Evolutionary conservation across 2,113 vertebrate species (phyloP), one percentile per base, ranked within the genome.

Genomic region (Pseudopodoces humilis): DNA sequence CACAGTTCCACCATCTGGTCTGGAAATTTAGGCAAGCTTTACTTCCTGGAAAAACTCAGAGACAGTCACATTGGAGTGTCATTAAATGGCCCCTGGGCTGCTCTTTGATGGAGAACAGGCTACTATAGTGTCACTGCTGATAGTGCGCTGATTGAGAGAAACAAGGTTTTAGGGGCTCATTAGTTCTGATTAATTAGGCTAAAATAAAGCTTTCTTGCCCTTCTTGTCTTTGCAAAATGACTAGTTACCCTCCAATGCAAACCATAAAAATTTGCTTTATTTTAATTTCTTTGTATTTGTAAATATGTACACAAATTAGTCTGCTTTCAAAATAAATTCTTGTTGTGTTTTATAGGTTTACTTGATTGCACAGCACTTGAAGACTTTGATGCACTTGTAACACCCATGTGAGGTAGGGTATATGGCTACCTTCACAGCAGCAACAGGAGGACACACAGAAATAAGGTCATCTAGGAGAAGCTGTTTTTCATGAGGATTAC

Each of bases 101-200:
- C 77, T 88, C 39, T 65, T 23, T 87, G 76, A 88, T 92, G 79
- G 89, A 88, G 58, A 89, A 89, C 88, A 87, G 80, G 65, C 72
- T 92, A 76, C 56, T 65, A 3, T 11, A 87, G 49, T 69, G 83
- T 85, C 88, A 83, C 59, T 93, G 91, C 60, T 93, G 68, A 92
- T 88, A 56, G 68, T 77, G 35, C 50, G 41, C 60, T 78, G 83
- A 90, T 62, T 86, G 83, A 76, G 92, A 90, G 82, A 86, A 86
- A 60, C 83, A 78, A 81, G 83, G 85, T 83, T 74, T 80, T 77
- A 91, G 78, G 55, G 70, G 50, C 82, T 96, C 95, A 94, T 96
- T 96, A 87, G 80, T 85, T 93, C 94, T 92, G 92, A 96, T 97
- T 93, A 94, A 94, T 94, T 41, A 77, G 46, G 53, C 71, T 90